These are phyloP conservation scores for Periplaneta americana DNA, from an alignment of 1,140 invertebrate species.

Conservation along the genomic window DNA sequence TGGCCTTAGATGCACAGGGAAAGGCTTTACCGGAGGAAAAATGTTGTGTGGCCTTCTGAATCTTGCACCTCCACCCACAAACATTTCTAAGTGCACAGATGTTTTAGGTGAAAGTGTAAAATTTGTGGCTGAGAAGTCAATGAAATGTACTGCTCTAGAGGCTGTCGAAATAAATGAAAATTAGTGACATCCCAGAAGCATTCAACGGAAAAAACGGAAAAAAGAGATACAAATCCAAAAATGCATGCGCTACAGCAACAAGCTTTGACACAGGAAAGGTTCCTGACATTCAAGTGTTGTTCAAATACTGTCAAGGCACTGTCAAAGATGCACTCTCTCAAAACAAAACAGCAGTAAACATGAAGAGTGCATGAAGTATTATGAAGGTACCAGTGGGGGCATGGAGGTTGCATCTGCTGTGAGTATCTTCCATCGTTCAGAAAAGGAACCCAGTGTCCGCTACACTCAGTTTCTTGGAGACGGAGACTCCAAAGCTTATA, in stretches of 20 bases:
- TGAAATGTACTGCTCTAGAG: not conserved
- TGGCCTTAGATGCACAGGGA: too few relatives aligned
- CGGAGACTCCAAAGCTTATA: not conserved
- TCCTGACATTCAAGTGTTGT: too few relatives aligned
- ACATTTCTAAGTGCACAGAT: not conserved
- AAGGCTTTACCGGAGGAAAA: too few relatives aligned
- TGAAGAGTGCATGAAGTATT: too few relatives aligned
- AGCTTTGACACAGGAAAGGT: too few relatives aligned
- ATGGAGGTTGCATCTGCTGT: not conserved
- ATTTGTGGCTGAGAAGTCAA: not conserved
- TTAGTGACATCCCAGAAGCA: not conserved
- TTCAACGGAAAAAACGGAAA: too few relatives aligned
- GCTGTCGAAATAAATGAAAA: not conserved
- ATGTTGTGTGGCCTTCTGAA: too few relatives aligned
- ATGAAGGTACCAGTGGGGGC: not conserved
- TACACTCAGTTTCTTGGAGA: not conserved
- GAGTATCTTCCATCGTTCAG: too few relatives aligned
- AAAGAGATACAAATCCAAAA: not conserved
- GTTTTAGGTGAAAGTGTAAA: not conserved
- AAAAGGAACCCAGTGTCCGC: not conserved
- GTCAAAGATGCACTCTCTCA: too few relatives aligned
- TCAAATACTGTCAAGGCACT: too few relatives aligned
- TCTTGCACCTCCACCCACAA: too few relatives aligned
- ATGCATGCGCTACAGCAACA: not conserved
- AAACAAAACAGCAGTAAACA: not conserved